These are phyloP conservation scores for Heliconius sara DNA, from an alignment of 2,888 invertebrate species.

Conservation along the genomic window DNA sequence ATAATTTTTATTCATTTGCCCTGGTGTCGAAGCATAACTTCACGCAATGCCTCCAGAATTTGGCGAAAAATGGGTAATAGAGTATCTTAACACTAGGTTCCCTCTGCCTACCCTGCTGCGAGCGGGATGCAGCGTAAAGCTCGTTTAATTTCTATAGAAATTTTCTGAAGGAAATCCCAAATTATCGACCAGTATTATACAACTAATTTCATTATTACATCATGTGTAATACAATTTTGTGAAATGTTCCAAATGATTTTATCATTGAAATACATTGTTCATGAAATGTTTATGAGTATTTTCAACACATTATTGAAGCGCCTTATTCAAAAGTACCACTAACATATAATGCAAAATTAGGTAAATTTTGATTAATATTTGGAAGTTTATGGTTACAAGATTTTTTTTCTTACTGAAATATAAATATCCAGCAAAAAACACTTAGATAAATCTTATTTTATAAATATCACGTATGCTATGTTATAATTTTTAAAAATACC, in stretches of 20 bases:
- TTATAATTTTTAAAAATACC: too few species aligned
- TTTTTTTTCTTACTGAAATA: not conserved
- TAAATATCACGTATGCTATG: too few species aligned
- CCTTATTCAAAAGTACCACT: not conserved
- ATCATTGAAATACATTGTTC: not conserved
- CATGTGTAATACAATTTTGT: not conserved
- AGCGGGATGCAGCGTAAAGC: too few species aligned
- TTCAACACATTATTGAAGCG: slow-evolving; percentile 16
- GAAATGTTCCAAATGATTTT: not conserved
- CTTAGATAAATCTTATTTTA: too few species aligned
- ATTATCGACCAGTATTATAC: not conserved
- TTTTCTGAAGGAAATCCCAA: not conserved
- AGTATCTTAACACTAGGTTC: too few species aligned
- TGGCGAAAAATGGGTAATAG: too few species aligned
- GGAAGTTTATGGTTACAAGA: not conserved
- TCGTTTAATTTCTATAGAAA: not conserved
- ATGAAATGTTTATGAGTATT: slow-evolving; percentile 16
- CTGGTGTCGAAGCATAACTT: too few species aligned
- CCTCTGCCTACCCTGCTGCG: too few species aligned
- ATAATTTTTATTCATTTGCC: too few species aligned
- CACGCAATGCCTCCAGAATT: too few species aligned
- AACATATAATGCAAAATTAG: not conserved
- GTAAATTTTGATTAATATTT: not conserved
- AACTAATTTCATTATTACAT: not conserved
- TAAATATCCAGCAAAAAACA: too few species aligned